These are phyloP conservation scores for Theristicus caerulescens DNA, from an alignment of 2,113 vertebrate genomes.

Conservation along the genomic window DNA sequence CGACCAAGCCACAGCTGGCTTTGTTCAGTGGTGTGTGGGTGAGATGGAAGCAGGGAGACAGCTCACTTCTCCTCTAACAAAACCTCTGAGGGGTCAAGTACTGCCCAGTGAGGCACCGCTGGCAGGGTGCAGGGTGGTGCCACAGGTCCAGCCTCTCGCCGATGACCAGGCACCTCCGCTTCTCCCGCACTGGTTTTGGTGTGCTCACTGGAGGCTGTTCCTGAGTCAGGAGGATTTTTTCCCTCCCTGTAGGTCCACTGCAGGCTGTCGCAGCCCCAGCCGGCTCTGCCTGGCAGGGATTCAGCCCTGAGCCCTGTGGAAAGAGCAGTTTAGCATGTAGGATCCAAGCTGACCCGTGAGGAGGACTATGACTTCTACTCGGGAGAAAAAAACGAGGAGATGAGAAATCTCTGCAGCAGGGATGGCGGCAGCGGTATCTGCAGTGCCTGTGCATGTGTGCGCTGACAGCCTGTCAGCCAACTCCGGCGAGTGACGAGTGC, in stretches of 20 bases:
- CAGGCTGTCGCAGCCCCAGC: background rate
- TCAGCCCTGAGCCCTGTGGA: background rate
- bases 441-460: fast-evolving
- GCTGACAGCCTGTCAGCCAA: background rate
- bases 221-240: background rate
- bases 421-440: background rate
- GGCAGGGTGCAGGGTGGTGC: fast-evolving
- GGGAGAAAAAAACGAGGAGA: background rate
- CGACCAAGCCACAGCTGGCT: background rate
- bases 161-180: background rate
- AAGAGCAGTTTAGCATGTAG: background rate
- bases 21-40: background rate
- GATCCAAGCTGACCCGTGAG: background rate
- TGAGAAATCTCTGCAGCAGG: background rate
- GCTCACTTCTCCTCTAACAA: background rate
- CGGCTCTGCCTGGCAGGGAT: background rate
- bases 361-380: background rate
- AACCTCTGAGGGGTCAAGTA: background rate
- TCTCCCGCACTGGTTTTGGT: background rate
- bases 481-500: fast-evolving
- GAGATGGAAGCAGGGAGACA: background rate
- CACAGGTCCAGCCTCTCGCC: background rate
- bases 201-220: background rate
- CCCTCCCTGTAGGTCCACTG: fast-evolving
- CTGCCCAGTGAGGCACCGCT: background rate